Conservation (phyloP, 2,113 vertebrate species). For the Protobothrops flavoviridis region DNA sequence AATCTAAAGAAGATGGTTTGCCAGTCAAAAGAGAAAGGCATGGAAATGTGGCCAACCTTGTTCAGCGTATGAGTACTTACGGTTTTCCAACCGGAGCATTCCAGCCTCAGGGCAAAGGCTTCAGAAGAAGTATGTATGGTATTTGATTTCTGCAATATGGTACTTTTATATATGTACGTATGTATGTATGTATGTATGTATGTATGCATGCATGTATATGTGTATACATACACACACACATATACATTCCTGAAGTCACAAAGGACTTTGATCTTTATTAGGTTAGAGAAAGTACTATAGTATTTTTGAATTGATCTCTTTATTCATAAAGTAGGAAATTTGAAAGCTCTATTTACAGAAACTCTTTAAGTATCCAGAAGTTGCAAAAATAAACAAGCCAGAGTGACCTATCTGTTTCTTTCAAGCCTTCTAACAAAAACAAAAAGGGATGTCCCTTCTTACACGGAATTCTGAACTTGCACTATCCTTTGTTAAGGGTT, state of each 20-base stretch:
- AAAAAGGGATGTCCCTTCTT: background rate
- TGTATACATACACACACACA: background rate
- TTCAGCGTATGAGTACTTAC: slow-evolving; percentile 91
- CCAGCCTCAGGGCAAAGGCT: slow-evolving; percentile 76
- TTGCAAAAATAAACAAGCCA: background rate
- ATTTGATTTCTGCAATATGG: background rate
- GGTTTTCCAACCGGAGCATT: slow-evolving; percentile 90
- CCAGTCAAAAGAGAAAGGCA: slow-evolving; percentile 79
- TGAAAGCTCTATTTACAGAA: background rate
- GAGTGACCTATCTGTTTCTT: background rate
- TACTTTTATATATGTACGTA: background rate
- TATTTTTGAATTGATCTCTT: background rate
- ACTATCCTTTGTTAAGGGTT: no score
- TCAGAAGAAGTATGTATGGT: slow-evolving; percentile 85
- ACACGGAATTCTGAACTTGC: background rate
- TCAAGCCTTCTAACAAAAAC: background rate
- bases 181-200: no score
- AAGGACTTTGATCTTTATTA: background rate
- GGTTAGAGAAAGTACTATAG: background rate
- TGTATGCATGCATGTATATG: no score
- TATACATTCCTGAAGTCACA: background rate
- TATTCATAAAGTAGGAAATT: background rate
- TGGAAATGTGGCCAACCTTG: slow-evolving; percentile 90
- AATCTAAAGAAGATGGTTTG: slow-evolving; percentile 79
- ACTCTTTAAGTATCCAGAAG: no score